Percentiles rank a stretch among this genome's conserved stretches.
These are phyloP conservation scores for Leptopilina boulardi DNA, from an alignment of 1,140 invertebrate genomes.

Conservation along the genomic window DNA sequence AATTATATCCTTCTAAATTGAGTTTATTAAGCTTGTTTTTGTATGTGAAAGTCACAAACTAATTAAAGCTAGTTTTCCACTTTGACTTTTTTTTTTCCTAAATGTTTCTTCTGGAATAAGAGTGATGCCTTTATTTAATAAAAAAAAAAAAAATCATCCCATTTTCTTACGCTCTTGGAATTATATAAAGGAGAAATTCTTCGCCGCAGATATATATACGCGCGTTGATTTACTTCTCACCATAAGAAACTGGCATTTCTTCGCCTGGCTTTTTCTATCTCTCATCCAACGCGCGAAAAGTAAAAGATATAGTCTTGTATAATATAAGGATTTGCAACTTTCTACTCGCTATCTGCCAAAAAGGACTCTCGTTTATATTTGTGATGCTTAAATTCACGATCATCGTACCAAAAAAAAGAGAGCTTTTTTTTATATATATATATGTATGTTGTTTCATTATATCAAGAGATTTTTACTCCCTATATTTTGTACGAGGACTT, in stretches of 20 bases:
- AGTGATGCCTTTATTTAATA: slow-evolving; percentile 11
- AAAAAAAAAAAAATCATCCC: background rate
- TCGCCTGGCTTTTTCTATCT: background rate
- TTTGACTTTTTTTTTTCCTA: slow-evolving; percentile 1
- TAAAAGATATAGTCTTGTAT: slow-evolving; percentile 17
- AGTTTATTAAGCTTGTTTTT: no score
- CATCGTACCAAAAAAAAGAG: background rate
- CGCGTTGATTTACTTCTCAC: slow-evolving; percentile 17
- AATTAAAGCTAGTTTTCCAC: background rate
- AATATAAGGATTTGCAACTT: slow-evolving; percentile 17
- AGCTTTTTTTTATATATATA: no score
- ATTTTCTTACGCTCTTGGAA: slow-evolving; percentile 7
- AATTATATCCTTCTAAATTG: no score
- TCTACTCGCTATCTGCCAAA: background rate
- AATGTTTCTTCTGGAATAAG: background rate
- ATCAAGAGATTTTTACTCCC: background rate
- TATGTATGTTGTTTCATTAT: background rate
- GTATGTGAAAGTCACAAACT: background rate
- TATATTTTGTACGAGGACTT: background rate
- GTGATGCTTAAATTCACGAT: background rate
- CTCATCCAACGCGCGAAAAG: no score
- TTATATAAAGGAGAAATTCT: slow-evolving; percentile 23
- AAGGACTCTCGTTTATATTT: slow-evolving; percentile 9
- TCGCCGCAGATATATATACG: slow-evolving; percentile 10
- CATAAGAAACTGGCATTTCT: slow-evolving; percentile 12